phyloP scores from a whole-genome alignment of 1,140 invertebrate species.

The Philotrypesis tridentata region DNA sequence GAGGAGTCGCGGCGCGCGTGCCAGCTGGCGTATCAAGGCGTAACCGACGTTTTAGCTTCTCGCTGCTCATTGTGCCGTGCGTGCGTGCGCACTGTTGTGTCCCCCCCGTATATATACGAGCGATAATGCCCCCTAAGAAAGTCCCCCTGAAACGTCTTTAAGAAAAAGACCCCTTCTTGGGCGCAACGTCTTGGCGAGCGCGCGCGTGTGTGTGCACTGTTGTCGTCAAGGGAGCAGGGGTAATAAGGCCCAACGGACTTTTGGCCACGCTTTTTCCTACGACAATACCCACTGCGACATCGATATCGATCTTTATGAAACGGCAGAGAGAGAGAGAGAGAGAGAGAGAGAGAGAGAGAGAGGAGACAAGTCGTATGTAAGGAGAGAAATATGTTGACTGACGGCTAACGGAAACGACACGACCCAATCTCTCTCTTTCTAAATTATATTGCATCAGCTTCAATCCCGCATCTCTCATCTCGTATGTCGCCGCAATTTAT shows the following conservation, averaged over 20 bases:
- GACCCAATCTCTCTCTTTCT: too few species aligned
- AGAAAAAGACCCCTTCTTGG: slow-evolving; percentile 52
- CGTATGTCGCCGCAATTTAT: too few species aligned
- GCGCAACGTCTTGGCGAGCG: slow-evolving; percentile 55
- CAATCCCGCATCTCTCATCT: too few species aligned
- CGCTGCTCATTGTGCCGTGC: slow-evolving; percentile 66
- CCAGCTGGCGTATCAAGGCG: slow-evolving; percentile 71
- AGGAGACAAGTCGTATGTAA: background rate
- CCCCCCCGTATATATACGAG: too few species aligned
- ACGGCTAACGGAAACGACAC: slow-evolving; percentile 5
- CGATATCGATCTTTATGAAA: background rate
- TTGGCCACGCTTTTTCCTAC: background rate
- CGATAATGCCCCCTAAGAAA: slow-evolving; percentile 15
- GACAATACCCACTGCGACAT: background rate
- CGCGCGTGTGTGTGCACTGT: slow-evolving; percentile 54
- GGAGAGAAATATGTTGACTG: slow-evolving; percentile 47
- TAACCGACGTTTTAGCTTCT: slow-evolving; percentile 74
- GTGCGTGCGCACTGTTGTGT: too few species aligned
- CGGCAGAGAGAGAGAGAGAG: too few species aligned
- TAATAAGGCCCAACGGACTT: slow-evolving; percentile 57
- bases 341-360: too few species aligned
- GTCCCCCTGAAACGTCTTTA: slow-evolving; percentile 65
- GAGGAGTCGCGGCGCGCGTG: slow-evolving; percentile 64
- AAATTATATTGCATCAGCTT: too few species aligned
- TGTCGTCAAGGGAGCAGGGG: slow-evolving; percentile 37